phyloP scores from a whole-genome alignment of 2,113 vertebrate species.

The Tylochromis polylepis region DNA sequence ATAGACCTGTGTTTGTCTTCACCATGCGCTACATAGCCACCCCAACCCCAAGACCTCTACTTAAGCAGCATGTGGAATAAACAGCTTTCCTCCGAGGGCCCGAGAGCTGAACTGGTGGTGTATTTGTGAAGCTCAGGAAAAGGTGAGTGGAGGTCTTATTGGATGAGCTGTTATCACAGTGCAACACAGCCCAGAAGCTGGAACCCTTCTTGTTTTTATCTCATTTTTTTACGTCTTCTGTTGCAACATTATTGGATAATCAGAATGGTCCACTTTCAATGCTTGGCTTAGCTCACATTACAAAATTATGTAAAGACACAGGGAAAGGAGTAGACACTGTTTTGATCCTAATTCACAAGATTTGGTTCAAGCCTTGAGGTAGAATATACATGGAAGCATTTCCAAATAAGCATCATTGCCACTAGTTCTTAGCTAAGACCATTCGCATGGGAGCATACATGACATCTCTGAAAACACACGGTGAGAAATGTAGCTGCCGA shows the following conservation, averaged over 20 bases:
- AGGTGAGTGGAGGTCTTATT: constrained; percentile 51
- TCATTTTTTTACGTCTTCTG: constrained; percentile 19
- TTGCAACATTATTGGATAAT: constrained; percentile 45
- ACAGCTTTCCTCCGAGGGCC: constrained; percentile 65
- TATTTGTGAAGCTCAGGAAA: constrained; percentile 15
- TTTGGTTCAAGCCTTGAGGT: constrained; percentile 50
- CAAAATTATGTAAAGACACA: constrained; percentile 68
- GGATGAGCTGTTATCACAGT: constrained; percentile 67
- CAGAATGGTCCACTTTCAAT: constrained; percentile 52
- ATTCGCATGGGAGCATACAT: background rate
- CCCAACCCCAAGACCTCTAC: constrained; percentile 60
- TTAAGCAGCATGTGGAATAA: constrained; percentile 66
- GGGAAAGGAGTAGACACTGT: constrained; percentile 47
- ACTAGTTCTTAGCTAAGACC: constrained; percentile 15
- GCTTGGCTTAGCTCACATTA: constrained; percentile 45
- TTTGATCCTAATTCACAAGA: constrained; percentile 62
- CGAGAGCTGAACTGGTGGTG: constrained; percentile 21
- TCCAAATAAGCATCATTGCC: constrained; percentile 36
- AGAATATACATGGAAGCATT: constrained; percentile 35
- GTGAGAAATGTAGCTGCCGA: background rate
- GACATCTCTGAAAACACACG: background rate
- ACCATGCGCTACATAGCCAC: constrained; percentile 53
- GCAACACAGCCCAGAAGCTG: constrained; percentile 47
- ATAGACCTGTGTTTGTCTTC: constrained; percentile 67
- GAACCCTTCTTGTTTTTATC: constrained; percentile 39